A percentile compares a stretch with the other conserved stretches of the same genome.
These are phyloP conservation scores for Ypsolopha sequella DNA, from an alignment of 2,888 invertebrate genomes.

Conservation along the genomic window DNA sequence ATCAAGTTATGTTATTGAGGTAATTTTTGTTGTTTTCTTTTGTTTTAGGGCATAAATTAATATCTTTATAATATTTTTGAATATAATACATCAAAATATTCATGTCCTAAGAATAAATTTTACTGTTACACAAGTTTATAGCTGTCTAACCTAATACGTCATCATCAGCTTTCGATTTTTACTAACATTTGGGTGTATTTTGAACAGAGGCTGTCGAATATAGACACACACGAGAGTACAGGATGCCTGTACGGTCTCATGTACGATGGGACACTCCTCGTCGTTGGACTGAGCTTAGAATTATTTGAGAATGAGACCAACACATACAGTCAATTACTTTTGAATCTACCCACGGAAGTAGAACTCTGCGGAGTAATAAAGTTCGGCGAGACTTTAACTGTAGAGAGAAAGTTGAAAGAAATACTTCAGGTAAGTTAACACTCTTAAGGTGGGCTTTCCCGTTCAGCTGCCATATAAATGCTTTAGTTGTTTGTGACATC, in stretches of 20 bases:
- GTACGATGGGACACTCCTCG: conserved; percentile 77
- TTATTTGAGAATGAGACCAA: conserved; percentile 68
- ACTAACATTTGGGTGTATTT: neutral
- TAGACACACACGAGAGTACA: conserved; percentile 71
- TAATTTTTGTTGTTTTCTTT: conserved; percentile 40
- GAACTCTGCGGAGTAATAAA: conserved; percentile 82
- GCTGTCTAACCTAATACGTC: conserved; percentile 33
- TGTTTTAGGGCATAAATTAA: conserved; percentile 2
- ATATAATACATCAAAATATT: neutral
- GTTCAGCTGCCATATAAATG: too few relatives aligned
- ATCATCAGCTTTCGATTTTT: conserved; percentile 13
- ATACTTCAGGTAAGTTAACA: conserved; percentile 57
- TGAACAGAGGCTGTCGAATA: conserved; percentile 74
- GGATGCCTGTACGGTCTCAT: conserved; percentile 83
- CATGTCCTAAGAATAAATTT: neutral
- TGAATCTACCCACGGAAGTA: conserved; percentile 81
- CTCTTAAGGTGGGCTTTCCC: too few relatives aligned
- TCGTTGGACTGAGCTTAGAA: conserved; percentile 78
- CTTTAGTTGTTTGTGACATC: too few relatives aligned
- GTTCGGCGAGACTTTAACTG: conserved; percentile 71
- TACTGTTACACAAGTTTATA: neutral
- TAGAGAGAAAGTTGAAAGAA: conserved; percentile 73
- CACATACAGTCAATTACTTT: conserved; percentile 63
- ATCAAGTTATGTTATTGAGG: conserved; percentile 78
- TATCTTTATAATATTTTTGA: neutral